A percentile compares a stretch with the other conserved stretches of the same genome.
Evolutionary conservation across 2,113 vertebrate species (phyloP).

Genomic region (Lamprologus lemairii): DNA sequence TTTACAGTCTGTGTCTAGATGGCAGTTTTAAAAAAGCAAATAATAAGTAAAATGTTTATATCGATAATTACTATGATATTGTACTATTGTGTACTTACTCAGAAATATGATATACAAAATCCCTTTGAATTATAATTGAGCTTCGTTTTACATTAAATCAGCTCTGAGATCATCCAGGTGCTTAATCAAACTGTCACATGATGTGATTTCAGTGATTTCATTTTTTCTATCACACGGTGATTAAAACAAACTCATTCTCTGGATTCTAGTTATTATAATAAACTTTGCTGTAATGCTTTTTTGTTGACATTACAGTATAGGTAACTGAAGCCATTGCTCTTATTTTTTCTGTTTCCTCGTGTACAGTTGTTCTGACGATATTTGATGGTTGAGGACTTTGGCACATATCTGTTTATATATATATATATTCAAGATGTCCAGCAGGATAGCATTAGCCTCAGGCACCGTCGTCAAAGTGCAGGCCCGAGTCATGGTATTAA

Average conservation of each 20-base stretch:
- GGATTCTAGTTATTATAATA: neutral
- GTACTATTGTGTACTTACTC: neutral
- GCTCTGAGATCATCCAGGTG: neutral
- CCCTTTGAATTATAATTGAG: neutral
- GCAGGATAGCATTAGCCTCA: constrained; percentile 32
- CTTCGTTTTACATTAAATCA: neutral
- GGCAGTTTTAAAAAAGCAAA: neutral
- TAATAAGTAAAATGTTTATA: neutral
- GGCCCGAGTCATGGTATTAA: constrained; percentile 24
- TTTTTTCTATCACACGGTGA: neutral
- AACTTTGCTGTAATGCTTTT: neutral
- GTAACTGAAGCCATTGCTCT: neutral
- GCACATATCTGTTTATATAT: neutral
- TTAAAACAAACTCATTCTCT: neutral
- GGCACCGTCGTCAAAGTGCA: constrained; percentile 12
- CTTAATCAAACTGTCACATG: neutral
- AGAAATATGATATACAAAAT: neutral
- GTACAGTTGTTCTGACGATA: neutral
- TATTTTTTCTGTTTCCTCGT: neutral
- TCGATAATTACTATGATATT: neutral
- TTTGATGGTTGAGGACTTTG: neutral
- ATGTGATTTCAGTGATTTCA: neutral
- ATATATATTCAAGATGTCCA: constrained; percentile 12
- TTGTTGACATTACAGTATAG: neutral
- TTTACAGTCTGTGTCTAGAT: neutral